Base-by-base conservation (phyloP, 2,888 invertebrate genomes). In the Caenorhabditis sp. region DNA sequence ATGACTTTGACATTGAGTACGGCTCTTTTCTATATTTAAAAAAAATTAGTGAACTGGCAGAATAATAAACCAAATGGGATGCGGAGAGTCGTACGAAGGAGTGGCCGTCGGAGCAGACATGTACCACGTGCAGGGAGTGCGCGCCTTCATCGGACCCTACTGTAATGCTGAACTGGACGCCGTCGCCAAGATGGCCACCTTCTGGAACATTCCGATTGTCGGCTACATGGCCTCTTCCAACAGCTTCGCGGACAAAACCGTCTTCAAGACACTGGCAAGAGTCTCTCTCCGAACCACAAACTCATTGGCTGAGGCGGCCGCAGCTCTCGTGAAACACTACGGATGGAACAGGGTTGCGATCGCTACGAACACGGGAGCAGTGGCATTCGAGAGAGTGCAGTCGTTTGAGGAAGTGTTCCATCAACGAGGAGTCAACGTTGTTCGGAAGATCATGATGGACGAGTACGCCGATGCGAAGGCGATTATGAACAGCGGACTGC, bases 91-190 rank as follows among this genome's bases (percentile, higher is more conserved):
- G 7, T 88, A 83, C 59, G 88, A 88, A 79, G 88, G 88, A 43
- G 88, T 88, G 5, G 88, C 87, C 3, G 87, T 88, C 17, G 88
- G 85, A 7, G 88, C 88, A 8, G 87, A 88, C 70, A 88, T 88
- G 87, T 88, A 86, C 59, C 87, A 88, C 52, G 82, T 83, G 35
- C 88, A 87, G 73, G 84, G 85, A 46, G 86, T 87, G 26, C 82
- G 86, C 22, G 88, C 83, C 6, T 88, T 88, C 72, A 83, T 88
- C 46, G 88, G 88, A 13, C 88, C 88, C 5, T 88, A 88, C 70
- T 88, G 88, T 62, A 88, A 87, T 59, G 81, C 87, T 8, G 87
- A 87, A 70, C 43, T 87, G 74, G 87, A 87, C 56, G 88, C 88
- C 1, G 88, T 88, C n/a, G 81, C 84, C 4, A 88, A 88, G 61